Evolutionary conservation across 2,888 invertebrate genomes (phyloP), one percentile per base, ranked within the genome.

Genomic region (Spatulosminthurus flaviceps): DNA sequence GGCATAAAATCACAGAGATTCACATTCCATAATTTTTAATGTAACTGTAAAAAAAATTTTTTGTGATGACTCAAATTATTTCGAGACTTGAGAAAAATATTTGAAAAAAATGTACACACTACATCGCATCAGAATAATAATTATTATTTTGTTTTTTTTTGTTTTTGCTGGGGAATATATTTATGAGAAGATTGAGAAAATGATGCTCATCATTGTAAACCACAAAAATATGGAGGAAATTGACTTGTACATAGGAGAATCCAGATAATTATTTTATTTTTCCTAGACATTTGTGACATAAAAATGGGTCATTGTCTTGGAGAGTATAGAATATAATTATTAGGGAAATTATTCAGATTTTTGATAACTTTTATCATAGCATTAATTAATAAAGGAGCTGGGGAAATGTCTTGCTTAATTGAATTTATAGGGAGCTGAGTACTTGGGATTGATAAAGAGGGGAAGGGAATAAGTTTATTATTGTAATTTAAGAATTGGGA

Each of bases 41-140:
- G 51, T 51, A 51, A 51, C 51, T 51, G 51, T 51, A 51, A 51
- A 51, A 51, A 51, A 51, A 51, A 13, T 51, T 19, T 19, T 19
- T 2, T n/a, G n/a, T 4, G n/a, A 19, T 19, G 51, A 51, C 13
- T 9, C 13, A 41, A 7, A 41, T 41, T 7, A 7, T 9, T 41
- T 41, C 9, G 13, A 7, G 41, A 13, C 9, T 41, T 7, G 41
- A 41, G 13, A 19, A 51, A 51, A 51, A 51, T 19, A 51, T 19
- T n/a, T n/a, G n/a, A n/a, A n/a, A n/a, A n/a, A n/a, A n/a, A n/a
- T n/a, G n/a, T n/a, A n/a, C n/a, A n/a, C n/a, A n/a, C n/a, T n/a
- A n/a, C n/a, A n/a, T n/a, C n/a, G n/a, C n/a, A n/a, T n/a, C n/a
- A n/a, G n/a, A n/a, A n/a, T n/a, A n/a, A n/a, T n/a, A n/a, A n/a